Conservation (phyloP, 2,888 invertebrate species). For the Machimus rusticus region DNA sequence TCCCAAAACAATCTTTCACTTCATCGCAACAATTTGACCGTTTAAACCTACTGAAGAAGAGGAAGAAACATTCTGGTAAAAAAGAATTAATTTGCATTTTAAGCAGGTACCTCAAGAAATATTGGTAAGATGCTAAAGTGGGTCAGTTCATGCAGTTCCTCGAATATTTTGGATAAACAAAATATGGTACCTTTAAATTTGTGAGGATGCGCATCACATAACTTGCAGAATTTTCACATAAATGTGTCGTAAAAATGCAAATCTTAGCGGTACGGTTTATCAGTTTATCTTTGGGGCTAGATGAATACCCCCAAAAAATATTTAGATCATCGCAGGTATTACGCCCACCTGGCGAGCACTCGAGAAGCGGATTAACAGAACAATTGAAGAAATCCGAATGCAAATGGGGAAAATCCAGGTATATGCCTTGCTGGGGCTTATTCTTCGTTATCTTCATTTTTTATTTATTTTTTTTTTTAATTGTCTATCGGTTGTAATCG, state of each 20-base stretch:
- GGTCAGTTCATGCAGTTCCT: constrained; percentile 17
- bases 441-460: background rate
- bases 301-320: background rate
- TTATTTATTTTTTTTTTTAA: too few species aligned
- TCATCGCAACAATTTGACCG: background rate
- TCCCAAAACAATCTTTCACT: background rate
- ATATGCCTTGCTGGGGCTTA: background rate
- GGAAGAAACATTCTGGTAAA: background rate
- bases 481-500: constrained; percentile 8
- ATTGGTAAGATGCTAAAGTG: background rate
- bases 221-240: constrained; percentile 7
- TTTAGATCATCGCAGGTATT: background rate
- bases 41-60: background rate
- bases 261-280: background rate
- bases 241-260: constrained; percentile 35
- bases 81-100: constrained; percentile 17
- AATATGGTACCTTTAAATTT: background rate
- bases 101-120: background rate
- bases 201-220: constrained; percentile 10
- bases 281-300: background rate
- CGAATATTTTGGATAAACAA: background rate
- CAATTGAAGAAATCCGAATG: constrained; percentile 17
- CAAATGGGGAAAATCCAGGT: background rate
- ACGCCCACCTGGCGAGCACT: constrained; percentile 10
- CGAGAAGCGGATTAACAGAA: background rate